Evolutionary conservation across 2,888 invertebrate genomes (phyloP), one percentile per base, ranked within the genome.

Genomic region (Cybosia mesomella): DNA sequence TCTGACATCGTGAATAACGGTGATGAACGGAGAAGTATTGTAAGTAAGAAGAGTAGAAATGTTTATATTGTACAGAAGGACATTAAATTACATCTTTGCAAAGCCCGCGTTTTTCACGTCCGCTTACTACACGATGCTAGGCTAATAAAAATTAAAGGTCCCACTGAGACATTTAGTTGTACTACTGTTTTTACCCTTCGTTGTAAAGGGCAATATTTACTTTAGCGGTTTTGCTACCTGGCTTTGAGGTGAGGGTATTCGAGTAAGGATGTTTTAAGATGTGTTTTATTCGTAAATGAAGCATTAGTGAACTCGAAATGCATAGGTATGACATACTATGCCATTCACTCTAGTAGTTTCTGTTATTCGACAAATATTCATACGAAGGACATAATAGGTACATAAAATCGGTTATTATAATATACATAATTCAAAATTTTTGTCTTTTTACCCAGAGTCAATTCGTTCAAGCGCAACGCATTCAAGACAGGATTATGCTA

Each of bases 131-230:
- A 64, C 80, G 70, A 76, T 79, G 76, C 77, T 75, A 75, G 73
- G 68, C 75, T 87, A 85, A 86, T 85, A 87, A 88, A 87, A 87
- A 88, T 85, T 85, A 85, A 84, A 83, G 80, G 82, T 77, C 68
- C 86, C 81, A 73, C 76, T 66, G 86, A 87, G 83, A 85, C 84
- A 84, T 86, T 88, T 85, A 86, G 83, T 77, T 81, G 74, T 68
- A 71, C 82, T 74, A 77, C 68, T 77, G 70, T 79, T 78, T 79
- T 71, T 68, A 73, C 79, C 79, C 71, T 72, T 72, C 64, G 74
- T 68, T 68, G 71, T 75, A 74, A 76, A 75, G 76, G 73, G 70
- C 76, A 77, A 70, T 82, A 77, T 79, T 81, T 78, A 75, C 72
- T 77, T 75, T 71, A 68, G 76, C 66, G 76, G 72, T 72, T 57